Conservation (phyloP, 2,888 invertebrate genomes). For the Cephus pygmeus region DNA sequence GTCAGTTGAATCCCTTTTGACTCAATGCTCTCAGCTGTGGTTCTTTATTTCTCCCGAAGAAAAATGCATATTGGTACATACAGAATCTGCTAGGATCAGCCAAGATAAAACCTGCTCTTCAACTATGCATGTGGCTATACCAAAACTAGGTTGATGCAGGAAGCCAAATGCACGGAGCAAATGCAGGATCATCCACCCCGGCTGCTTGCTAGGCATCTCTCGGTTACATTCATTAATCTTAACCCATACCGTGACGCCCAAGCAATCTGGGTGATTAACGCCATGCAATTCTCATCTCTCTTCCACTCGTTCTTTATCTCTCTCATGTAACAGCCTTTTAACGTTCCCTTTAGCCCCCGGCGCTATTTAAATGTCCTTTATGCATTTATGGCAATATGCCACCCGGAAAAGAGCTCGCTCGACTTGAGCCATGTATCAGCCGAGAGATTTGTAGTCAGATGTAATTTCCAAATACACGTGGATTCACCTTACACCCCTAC, state of each 20-base stretch:
- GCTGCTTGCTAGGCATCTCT: slow-evolving; percentile 4
- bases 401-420: neutral
- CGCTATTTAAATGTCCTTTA: slow-evolving; percentile 7
- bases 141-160: neutral
- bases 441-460: neutral
- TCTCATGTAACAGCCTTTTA: neutral
- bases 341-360: neutral
- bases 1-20: neutral
- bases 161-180: neutral
- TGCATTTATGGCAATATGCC: slow-evolving; percentile 8
- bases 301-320: slow-evolving; percentile 1
- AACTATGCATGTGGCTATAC: neutral
- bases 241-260: slow-evolving; percentile 5
- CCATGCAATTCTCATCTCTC: slow-evolving; percentile 19
- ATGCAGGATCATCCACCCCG: neutral
- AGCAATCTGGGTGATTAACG: slow-evolving; percentile 24
- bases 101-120: neutral
- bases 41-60: neutral
- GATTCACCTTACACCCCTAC: neutral
- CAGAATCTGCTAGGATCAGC: neutral
- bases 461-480: neutral
- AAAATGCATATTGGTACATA: neutral
- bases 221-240: slow-evolving; percentile 7
- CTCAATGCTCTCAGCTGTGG: neutral
- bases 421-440: neutral